These are phyloP conservation scores for Euplagia quadripunctaria DNA, from an alignment of 2,888 invertebrate species.

Conservation along the genomic window DNA sequence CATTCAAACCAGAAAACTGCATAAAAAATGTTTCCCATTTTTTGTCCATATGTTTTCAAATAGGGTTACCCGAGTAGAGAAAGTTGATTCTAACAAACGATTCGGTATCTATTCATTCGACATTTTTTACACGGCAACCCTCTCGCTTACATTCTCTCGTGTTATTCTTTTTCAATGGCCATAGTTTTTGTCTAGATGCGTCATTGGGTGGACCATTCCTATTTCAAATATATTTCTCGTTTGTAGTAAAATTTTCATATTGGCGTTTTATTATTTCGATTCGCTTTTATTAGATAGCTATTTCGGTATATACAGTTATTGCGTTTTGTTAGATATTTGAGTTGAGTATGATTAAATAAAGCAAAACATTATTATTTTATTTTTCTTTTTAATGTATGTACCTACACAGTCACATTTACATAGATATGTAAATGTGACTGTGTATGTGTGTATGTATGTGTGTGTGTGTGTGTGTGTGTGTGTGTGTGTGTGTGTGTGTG, in stretches of 20 bases:
- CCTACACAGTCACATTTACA: too few species aligned
- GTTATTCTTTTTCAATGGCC: conserved; percentile 9
- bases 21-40: conserved; percentile 2
- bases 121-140: conserved; percentile 54
- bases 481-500: too few species aligned
- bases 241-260: conserved; percentile 6
- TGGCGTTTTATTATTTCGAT: conserved; percentile 23
- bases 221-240: conserved; percentile 6
- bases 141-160: conserved; percentile 30
- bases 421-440: too few species aligned
- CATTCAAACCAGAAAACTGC: not conserved
- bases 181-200: conserved; percentile 16
- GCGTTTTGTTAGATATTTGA: not conserved
- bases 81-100: conserved; percentile 49
- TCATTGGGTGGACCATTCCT: not conserved
- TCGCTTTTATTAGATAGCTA: not conserved
- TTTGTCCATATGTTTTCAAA: conserved; percentile 24
- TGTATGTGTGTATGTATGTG: too few species aligned
- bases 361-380: not conserved
- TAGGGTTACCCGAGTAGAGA: conserved; percentile 30
- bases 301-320: not conserved
- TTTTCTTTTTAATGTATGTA: too few species aligned
- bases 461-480: too few species aligned
- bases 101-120: conserved; percentile 58
- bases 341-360: not conserved